Base-by-base conservation (phyloP, 2,113 vertebrate genomes). In the Pachycephala philippinensis region DNA sequence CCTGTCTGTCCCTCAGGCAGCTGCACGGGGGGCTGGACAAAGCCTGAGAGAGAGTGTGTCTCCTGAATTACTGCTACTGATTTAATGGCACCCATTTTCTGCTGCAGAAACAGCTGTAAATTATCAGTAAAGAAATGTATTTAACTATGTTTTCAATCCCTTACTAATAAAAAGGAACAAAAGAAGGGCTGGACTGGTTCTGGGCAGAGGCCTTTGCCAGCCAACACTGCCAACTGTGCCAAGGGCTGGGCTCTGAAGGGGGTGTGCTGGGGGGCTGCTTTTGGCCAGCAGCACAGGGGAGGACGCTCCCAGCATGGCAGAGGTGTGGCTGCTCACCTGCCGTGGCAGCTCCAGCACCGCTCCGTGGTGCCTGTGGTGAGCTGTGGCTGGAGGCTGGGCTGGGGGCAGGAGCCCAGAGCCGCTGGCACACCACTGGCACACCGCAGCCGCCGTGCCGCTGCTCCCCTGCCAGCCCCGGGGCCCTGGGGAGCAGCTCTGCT, bases 61-160 rank as follows among this genome's bases (percentile, higher is more conserved):
- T 90, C 71, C 68, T 50, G n/a, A 27, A 7, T 21, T 66, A 52
- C 47, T 65, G 72, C 77, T 89, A 23, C 87, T 75, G 90, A 72
- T 33, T 66, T 42, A 81, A 37, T 5, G 11, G 76, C 37, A 44
- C 72, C 63, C 17, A 4, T 40, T 80, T 86, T 65, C 72, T 94
- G 92, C 69, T 81, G 77, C 65, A 69, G 42, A 74, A 84, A 59
- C 74, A 82, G 69, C 80, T 95, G 93, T 93, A 87, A 94, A 84
- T 91, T 60, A 81, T 79, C 59, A 33, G 60, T 78, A 74, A 94
- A 87, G 53, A 94, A 63, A 78, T 64, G 81, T 89, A 94, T 94
- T 96, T 95, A 95, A 89, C 53, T 60, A 63, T 61, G 79, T 65
- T 92, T 95, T 86, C 66, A 53, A 45, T 57, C 66, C 59, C 83